Conservation (phyloP, 2,888 invertebrate species). For the Prionchulus punctatus region DNA sequence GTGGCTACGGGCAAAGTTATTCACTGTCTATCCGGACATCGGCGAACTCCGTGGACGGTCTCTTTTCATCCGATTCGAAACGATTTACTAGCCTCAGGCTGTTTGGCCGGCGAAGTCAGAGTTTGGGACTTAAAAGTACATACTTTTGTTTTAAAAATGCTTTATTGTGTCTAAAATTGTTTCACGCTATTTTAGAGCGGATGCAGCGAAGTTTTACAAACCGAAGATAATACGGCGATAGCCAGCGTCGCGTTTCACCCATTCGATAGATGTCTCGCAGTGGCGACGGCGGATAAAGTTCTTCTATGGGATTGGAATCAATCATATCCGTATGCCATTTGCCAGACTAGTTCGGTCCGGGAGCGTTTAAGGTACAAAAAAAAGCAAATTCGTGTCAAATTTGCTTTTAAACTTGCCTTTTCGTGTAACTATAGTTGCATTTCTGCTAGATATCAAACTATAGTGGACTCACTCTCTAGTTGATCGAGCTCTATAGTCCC, state of each 20-base stretch:
- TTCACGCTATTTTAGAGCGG: conserved; percentile 5
- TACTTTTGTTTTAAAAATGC: conserved; percentile 10
- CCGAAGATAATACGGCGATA: conserved; percentile 55
- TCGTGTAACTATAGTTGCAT: too few species aligned
- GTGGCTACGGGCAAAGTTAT: conserved; percentile 59
- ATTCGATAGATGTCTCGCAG: conserved; percentile 58
- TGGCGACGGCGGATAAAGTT: conserved; percentile 64
- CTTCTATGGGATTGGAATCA: conserved; percentile 78
- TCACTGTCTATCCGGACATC: conserved; percentile 60
- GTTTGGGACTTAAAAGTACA: conserved; percentile 66
- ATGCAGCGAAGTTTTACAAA: conserved; percentile 19
- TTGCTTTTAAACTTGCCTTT: too few species aligned
- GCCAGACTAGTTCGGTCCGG: conserved; percentile 54
- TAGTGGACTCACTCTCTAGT: too few species aligned
- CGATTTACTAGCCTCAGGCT: conserved; percentile 68
- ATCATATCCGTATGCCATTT: conserved; percentile 51
- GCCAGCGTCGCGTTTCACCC: conserved; percentile 76
- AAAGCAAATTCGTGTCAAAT: too few species aligned
- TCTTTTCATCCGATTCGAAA: conserved; percentile 69
- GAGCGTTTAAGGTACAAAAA: conserved; percentile 38
- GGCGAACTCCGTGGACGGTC: conserved; percentile 65
- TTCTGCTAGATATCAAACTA: too few species aligned
- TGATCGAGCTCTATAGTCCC: too few species aligned
- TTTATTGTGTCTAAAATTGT: background rate
- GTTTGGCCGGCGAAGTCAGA: conserved; percentile 69